These are phyloP conservation scores for Temnothorax curvispinosus DNA, from an alignment of 1,140 invertebrate genomes.

Conservation along the genomic window DNA sequence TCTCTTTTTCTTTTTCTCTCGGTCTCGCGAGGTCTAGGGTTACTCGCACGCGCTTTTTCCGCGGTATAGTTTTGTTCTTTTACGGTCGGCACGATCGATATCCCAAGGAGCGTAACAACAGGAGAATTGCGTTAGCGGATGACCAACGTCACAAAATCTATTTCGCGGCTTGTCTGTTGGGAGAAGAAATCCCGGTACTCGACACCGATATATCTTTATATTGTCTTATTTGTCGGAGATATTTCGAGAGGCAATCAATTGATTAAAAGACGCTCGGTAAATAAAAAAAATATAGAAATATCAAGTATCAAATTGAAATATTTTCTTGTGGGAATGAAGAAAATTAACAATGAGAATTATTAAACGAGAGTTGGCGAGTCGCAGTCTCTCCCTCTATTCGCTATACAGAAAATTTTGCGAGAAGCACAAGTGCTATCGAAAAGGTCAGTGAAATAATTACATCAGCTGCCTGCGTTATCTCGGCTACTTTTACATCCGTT, in stretches of 20 bases:
- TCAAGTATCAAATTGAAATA: background rate
- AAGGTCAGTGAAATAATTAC: background rate
- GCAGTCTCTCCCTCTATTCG: background rate
- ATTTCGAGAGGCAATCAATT: background rate
- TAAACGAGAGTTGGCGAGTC: background rate
- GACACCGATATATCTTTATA: background rate
- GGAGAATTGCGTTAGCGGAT: conserved; percentile 12
- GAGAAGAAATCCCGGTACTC: background rate
- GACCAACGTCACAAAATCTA: background rate
- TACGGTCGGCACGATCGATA: conserved; percentile 64
- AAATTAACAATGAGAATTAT: background rate
- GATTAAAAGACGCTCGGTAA: background rate
- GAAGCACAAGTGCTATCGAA: background rate
- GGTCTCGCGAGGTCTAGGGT: conserved; percentile 49
- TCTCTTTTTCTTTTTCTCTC: background rate
- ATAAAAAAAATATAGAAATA: background rate
- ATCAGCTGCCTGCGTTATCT: background rate
- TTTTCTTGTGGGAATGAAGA: background rate
- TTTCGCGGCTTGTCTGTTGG: background rate
- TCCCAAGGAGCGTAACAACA: conserved; percentile 1
- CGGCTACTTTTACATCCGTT: background rate
- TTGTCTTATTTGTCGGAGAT: background rate
- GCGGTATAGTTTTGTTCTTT: conserved; percentile 61
- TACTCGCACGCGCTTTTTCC: conserved; percentile 33
- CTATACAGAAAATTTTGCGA: background rate